Evolutionary conservation across 2,797 vertebrate species (phyloP), one percentile per base, ranked within the genome.

Genomic region (Clarias fuscus): DNA sequence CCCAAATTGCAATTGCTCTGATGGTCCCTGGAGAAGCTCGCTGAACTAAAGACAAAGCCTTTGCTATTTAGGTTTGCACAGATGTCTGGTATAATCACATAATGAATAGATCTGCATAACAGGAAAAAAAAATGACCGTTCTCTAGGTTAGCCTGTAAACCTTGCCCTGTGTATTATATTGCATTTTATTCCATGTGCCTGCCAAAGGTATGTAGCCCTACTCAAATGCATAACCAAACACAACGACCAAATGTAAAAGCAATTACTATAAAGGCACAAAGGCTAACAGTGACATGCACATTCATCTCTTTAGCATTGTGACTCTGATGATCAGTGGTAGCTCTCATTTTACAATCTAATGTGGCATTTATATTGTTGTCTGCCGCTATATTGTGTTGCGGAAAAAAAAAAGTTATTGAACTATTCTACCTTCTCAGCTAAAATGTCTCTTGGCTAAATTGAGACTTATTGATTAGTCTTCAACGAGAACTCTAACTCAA

Each of bases 391-490:
- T 76, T 58, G 17, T 73, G 56, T 37, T 61, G 20, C 4, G 22
- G 10, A 59, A 37, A 59, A 58, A 53, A 71, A 65, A 10, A 64
- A 1, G 11, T 80, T 17, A n/a, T 27, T 33, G 10, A 37, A 78
- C 76, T 70, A 30, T 85, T 27, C 58, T 22, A 58, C 53, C n/a
- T 40, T 68, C 24, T 6, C 5, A 71, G 67, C 58, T 48, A 56
- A 82, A 82, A 0, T 20, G 40, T 18, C 43, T 37, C 58, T 82
- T 76, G 79, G 5, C 30, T 53, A 27, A 83, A 59, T 22, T 81
- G 71, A 83, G 27, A 61, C 10, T 61, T 80, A 40, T 22, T 68
- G 80, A 86, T 71, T n/a, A 48, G 56, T 78, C 64, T 33, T 67
- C 18, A 56, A 53, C 27, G 37, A 20, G 11, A 13, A 13, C 40